phyloP scores from a whole-genome alignment of 2,888 invertebrate genomes.

The Meiosimyza decipiens region DNA sequence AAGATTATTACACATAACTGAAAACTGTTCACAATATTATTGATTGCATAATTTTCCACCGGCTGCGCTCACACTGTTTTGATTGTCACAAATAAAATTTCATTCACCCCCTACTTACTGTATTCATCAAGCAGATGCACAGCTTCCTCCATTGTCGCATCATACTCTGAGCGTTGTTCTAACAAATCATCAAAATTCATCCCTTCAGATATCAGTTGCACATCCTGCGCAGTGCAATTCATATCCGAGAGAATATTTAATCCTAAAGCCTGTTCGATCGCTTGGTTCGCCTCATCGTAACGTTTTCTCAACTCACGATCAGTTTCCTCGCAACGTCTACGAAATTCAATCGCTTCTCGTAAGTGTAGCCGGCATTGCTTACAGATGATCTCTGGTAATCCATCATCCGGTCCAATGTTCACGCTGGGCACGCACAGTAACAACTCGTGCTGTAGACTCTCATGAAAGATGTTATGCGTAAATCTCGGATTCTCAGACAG shows the following conservation, averaged over 20 bases:
- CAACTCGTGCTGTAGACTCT: conserved; percentile 49
- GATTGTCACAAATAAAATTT: not conserved
- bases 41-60: too few species aligned
- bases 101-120: conserved; percentile 7
- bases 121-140: conserved; percentile 24
- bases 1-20: too few species aligned
- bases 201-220: not conserved
- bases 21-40: too few species aligned
- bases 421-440: conserved; percentile 48
- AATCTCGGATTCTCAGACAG: conserved; percentile 53
- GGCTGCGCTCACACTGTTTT: too few species aligned
- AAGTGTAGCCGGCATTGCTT: conserved; percentile 52
- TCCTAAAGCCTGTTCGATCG: conserved; percentile 48
- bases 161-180: not conserved
- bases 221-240: conserved; percentile 17
- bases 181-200: not conserved
- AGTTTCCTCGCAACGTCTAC: conserved; percentile 51
- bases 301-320: conserved; percentile 52
- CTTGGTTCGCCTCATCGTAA: conserved; percentile 50
- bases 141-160: not conserved
- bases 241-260: conserved; percentile 41
- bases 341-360: conserved; percentile 53
- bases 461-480: conserved; percentile 49
- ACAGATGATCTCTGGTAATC: conserved; percentile 56
- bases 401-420: conserved; percentile 49